Conservation (phyloP, 2,113 vertebrate species). For the Gobiocypris rarus region DNA sequence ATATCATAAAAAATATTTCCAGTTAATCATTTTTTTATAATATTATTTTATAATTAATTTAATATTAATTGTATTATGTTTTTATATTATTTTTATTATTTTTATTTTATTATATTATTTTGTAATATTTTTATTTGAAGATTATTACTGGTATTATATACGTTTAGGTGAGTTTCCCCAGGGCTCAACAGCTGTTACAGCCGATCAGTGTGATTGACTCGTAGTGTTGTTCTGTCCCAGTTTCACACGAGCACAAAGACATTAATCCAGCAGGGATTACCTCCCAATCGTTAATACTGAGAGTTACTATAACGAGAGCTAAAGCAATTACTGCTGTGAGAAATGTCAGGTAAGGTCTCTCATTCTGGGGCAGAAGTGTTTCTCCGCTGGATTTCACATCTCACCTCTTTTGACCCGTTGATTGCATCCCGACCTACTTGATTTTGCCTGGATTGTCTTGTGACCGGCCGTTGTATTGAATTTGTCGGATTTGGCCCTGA, state of each 20-base stretch:
- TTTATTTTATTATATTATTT: too few relatives aligned
- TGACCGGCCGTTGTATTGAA: background rate
- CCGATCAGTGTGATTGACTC: conserved; percentile 32
- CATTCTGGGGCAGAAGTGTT: background rate
- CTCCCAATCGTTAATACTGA: conserved; percentile 25
- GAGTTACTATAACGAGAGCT: conserved; percentile 29
- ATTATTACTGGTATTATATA: too few relatives aligned
- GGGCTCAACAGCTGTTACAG: too few relatives aligned
- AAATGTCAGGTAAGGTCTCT: conserved; percentile 32
- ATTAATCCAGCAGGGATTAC: conserved; percentile 48
- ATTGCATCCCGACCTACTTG: too few relatives aligned
- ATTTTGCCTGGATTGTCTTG: background rate
- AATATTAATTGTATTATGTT: too few relatives aligned
- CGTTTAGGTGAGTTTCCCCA: too few relatives aligned
- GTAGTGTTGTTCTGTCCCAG: conserved; percentile 45
- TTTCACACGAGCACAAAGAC: conserved; percentile 33
- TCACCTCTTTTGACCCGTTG: background rate
- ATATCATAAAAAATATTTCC: too few relatives aligned
- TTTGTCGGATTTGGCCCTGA: background rate
- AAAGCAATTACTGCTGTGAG: conserved; percentile 17
- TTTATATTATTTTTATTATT: too few relatives aligned
- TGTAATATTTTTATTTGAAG: too few relatives aligned
- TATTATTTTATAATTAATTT: too few relatives aligned
- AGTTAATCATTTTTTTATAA: too few relatives aligned
- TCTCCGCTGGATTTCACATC: background rate